These are phyloP conservation scores for Seriola aureovittata DNA, from an alignment of 2,113 vertebrate species.

Conservation along the genomic window DNA sequence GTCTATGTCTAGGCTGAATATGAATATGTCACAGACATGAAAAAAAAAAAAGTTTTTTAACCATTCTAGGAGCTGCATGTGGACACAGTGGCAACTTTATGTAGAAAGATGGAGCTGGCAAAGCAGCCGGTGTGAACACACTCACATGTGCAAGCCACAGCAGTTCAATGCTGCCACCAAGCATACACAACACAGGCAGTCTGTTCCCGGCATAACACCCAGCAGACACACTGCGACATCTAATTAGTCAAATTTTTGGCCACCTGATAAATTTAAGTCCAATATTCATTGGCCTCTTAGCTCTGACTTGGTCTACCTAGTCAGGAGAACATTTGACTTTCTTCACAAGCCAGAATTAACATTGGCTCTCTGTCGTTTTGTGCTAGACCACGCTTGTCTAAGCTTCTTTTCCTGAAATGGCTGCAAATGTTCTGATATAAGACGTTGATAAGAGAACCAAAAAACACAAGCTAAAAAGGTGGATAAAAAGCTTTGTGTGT, in stretches of 20 bases:
- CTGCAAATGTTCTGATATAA: not conserved
- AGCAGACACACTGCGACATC: constrained; percentile 18
- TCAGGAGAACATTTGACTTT: not conserved
- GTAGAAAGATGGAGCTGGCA: too few species aligned
- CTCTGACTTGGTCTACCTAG: constrained; percentile 39
- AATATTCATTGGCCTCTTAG: constrained; percentile 11
- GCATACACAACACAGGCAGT: too few species aligned
- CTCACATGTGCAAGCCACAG: too few species aligned
- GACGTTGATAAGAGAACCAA: not conserved
- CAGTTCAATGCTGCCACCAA: too few species aligned
- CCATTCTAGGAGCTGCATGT: too few species aligned
- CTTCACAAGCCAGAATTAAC: not conserved
- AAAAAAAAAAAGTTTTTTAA: too few species aligned
- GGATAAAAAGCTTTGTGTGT: constrained; percentile 13
- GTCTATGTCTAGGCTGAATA: too few species aligned
- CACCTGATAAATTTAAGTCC: not conserved
- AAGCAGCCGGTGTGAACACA: too few species aligned
- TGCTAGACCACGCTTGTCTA: not conserved
- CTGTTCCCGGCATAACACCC: not conserved
- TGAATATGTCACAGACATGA: too few species aligned
- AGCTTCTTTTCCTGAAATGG: not conserved
- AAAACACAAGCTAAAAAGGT: constrained; percentile 16
- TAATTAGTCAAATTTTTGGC: not conserved
- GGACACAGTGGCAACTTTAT: too few species aligned
- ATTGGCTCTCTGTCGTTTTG: not conserved